Base-by-base conservation (phyloP, 2,888 invertebrate genomes). In the Bombyx huttoni region DNA sequence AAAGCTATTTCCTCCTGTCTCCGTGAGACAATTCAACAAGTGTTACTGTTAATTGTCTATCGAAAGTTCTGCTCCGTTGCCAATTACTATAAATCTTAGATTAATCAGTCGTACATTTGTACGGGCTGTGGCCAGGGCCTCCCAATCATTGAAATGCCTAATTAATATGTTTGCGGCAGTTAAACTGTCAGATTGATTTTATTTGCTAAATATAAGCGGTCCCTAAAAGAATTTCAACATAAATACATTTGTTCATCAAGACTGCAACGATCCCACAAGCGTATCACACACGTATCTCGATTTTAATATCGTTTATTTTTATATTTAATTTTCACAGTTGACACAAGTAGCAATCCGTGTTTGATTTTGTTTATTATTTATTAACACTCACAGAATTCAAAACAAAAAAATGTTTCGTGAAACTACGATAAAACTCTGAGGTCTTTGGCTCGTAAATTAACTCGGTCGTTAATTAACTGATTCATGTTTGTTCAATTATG, bases 21-120 rank as follows among this genome's bases (percentile, higher is more conserved):
- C 73, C 65, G 67, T 67, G 75, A 71, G 74, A 75, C 73, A 72
- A 72, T 78, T 74, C 70, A 69, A 76, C 76, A 79, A 79, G 72
- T 76, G 76, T 76, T 75, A 70, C 71, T 66, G 68, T 72, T 77
- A 75, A 76, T 76, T 75, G 74, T 73, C 65, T 68, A 58, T 63
- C 60, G 62, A 55, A 68, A 72, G 70, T 71, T 75, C 63, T 67
- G 65, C 66, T 65, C 67, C 61, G 69, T 70, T 78, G 80, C 79
- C 79, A 83, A 82, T 82, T 69, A 67, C 72, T 73, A 78, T 81
- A 80, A 79, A 81, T 79, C 70, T 65, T 54, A 65, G 71, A 76
- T 78, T 79, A 78, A 80, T 75, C 72, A 68, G 70, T 63, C 66
- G 68, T 60, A 61, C 61, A 66, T 65, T 71, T 65, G 67, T 70